A percentile compares a stretch with the other conserved stretches of the same genome.
Conservation (phyloP, 2,888 invertebrate genomes). For the Galerucella nymphaeae region DNA sequence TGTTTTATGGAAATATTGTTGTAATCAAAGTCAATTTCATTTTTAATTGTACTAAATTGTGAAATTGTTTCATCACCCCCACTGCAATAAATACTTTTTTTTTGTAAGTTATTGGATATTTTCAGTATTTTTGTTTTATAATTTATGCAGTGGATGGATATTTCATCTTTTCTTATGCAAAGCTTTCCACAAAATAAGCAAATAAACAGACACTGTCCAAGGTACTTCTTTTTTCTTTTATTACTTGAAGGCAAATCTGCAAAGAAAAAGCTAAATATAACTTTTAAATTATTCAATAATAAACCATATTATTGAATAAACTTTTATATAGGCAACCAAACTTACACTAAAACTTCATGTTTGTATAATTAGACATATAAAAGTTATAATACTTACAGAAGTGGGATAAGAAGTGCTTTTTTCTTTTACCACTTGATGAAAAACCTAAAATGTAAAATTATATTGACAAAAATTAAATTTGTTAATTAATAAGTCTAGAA, state of each 20-base stretch:
- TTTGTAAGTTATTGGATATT: neutral
- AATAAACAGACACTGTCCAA: neutral
- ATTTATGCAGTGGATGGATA: neutral
- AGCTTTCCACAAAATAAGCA: neutral
- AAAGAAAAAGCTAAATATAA: neutral
- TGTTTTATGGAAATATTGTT: neutral
- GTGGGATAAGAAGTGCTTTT: neutral
- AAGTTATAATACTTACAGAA: neutral
- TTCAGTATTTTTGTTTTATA: conserved; percentile 1
- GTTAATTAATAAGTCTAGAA: too few relatives aligned
- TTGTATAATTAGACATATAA: too few relatives aligned
- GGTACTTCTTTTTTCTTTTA: neutral
- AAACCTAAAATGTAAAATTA: neutral
- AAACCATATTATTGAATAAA: too few relatives aligned
- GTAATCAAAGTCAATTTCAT: neutral
- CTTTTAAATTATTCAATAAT: neutral
- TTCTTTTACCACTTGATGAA: neutral
- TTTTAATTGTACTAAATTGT: neutral
- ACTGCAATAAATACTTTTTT: neutral
- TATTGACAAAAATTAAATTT: neutral
- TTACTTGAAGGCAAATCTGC: neutral
- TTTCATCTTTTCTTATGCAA: neutral
- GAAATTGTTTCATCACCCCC: neutral
- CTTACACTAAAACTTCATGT: too few relatives aligned
- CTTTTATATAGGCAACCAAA: too few relatives aligned